Percentiles rank a stretch among this genome's conserved stretches.
These are phyloP conservation scores for Tragelaphus strepsiceros DNA, from an alignment of 2,113 vertebrate genomes.

Conservation along the genomic window DNA sequence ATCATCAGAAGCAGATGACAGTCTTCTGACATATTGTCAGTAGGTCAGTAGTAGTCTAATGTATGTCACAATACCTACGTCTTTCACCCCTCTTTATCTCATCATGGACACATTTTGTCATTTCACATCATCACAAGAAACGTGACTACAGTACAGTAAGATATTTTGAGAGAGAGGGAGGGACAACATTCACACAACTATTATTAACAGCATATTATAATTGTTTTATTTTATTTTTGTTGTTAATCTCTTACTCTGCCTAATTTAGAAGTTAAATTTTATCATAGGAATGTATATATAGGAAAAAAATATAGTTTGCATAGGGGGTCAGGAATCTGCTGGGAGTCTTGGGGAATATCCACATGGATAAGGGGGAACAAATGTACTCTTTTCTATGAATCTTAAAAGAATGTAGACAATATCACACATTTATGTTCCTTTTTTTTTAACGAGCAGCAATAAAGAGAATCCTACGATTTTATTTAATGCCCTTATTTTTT, in stretches of 20 bases:
- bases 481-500: not conserved
- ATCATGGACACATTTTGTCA: not conserved
- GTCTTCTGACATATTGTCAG: not conserved
- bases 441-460: not conserved
- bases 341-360: not conserved
- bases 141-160: not conserved
- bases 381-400: not conserved
- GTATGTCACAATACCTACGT: not conserved
- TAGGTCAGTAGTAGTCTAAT: not conserved
- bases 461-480: not conserved
- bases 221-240: not conserved
- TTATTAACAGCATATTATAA: not conserved
- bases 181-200: not conserved
- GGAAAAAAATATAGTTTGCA: not conserved
- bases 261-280: not conserved
- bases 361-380: not conserved
- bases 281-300: not conserved
- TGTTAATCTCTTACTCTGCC: not conserved
- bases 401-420: not conserved
- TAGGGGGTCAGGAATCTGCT: not conserved
- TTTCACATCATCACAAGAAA: not conserved
- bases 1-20: not conserved
- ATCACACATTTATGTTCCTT: not conserved
- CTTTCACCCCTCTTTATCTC: not conserved
- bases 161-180: not conserved